Evolutionary conservation across 2,797 vertebrate genomes (phyloP), one percentile per base, ranked within the genome.

Genomic region (Channa striata): DNA sequence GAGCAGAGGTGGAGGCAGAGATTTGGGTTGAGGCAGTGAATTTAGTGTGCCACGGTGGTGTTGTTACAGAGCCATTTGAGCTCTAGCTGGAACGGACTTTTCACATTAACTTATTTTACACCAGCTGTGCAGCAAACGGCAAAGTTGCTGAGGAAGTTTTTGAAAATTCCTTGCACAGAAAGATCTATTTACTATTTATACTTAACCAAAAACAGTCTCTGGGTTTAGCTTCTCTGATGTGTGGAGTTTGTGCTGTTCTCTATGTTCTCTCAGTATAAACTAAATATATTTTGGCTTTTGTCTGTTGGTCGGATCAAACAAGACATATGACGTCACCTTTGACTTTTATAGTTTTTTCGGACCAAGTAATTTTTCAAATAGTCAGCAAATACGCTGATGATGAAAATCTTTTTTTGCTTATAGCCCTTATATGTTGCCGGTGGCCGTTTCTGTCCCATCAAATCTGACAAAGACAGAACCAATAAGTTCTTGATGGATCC

Each of bases 401-500:
- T 59, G 23, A 47, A 48, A 72, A 53, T 42, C 17, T 17, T 63
- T 0, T 16, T 2, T 23, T 25, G 11, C 19, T 4, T 21, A 10
- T n/a, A 10, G 25, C 33, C 10, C 6, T 25, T 10, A 36, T 23
- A 34, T 57, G 11, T 62, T 52, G 6, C 42, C 39, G 40, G 19
- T 50, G 70, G 42, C 44, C 59, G 46, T 56, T 76, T 81, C 49
- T 53, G 36, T 68, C 59, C 25, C 58, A 34, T 63, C 42, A 73
- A 10, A 53, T 65, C 13, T 25, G 54, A 80, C 74, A 78, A 73
- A 77, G 61, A 64, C 56, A 1, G 56, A 47, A 74, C 56, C 72
- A 65, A 79, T 63, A 74, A 61, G 78, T 43, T 57, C 80, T 59
- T 0, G 50, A 70, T 68, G 60, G 69, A 68, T 85, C 78, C 76